A percentile compares a stretch with the other conserved stretches of the same genome.
These are phyloP conservation scores for Paratilapia polleni DNA, from an alignment of 2,113 vertebrate species.

Conservation along the genomic window DNA sequence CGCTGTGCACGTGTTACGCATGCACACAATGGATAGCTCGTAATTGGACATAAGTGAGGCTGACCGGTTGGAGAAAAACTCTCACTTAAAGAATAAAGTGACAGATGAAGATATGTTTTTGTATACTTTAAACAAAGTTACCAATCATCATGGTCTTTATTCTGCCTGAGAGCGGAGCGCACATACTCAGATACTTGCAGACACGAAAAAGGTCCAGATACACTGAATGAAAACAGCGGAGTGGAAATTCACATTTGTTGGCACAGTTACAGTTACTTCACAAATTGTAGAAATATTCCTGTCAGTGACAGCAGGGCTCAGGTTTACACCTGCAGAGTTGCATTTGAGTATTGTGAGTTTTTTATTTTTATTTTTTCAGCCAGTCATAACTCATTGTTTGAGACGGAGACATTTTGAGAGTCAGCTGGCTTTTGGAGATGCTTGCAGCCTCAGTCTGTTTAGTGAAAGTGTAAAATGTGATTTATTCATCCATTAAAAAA, in stretches of 20 bases:
- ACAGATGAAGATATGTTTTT: neutral
- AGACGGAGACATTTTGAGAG: slow-evolving; percentile 9
- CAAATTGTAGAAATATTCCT: too few species aligned
- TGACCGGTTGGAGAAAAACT: too few species aligned
- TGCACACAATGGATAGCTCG: too few species aligned
- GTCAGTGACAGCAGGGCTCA: neutral
- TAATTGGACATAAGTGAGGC: too few species aligned
- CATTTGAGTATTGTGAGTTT: slow-evolving; percentile 15
- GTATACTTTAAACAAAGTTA: neutral
- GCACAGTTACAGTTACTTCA: slow-evolving; percentile 13
- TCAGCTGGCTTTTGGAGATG: slow-evolving; percentile 19
- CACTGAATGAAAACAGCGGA: slow-evolving; percentile 45
- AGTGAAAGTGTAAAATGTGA: slow-evolving; percentile 18
- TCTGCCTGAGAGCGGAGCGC: neutral
- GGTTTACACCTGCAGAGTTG: slow-evolving; percentile 3
- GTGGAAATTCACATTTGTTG: slow-evolving; percentile 25
- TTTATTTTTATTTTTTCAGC: slow-evolving; percentile 32
- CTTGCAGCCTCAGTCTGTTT: slow-evolving; percentile 12
- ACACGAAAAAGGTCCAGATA: too few species aligned
- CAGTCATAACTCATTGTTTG: slow-evolving; percentile 47
- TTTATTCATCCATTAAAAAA: slow-evolving; percentile 4
- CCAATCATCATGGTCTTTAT: neutral
- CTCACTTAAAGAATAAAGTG: neutral
- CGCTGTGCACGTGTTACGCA: too few species aligned
- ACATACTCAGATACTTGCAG: neutral